Percentiles rank a stretch among this genome's conserved stretches.
Conservation (phyloP, 2,888 invertebrate genomes). For the Allophyes oxyacanthae region DNA sequence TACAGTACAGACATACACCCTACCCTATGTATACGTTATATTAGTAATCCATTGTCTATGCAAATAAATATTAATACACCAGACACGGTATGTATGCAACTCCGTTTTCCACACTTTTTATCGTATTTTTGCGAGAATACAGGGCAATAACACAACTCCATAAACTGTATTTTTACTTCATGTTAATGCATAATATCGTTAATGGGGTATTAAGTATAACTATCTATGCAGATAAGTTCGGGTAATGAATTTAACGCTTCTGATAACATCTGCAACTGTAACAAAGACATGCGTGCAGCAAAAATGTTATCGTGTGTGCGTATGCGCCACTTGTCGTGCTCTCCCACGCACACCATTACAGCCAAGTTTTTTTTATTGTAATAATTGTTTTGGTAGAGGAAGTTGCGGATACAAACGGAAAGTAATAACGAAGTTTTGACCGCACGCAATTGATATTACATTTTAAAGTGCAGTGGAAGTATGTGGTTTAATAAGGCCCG, state of each 20-base stretch:
- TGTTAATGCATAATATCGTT: constrained; percentile 54
- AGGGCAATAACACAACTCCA: constrained; percentile 48
- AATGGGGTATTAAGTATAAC: constrained; percentile 57
- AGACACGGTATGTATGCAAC: constrained; percentile 71
- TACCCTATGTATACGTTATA: constrained; percentile 44
- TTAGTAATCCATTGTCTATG: constrained; percentile 83
- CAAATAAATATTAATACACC: constrained; percentile 79
- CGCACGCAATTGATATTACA: constrained; percentile 70
- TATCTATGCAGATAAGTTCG: constrained; percentile 62
- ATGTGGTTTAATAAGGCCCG: constrained; percentile 54
- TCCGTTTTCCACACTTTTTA: constrained; percentile 71
- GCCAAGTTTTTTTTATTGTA: constrained; percentile 65
- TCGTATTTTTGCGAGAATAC: constrained; percentile 54
- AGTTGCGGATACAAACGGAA: constrained; percentile 80
- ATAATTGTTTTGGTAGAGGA: constrained; percentile 80
- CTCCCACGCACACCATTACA: constrained; percentile 73
- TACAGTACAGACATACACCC: constrained; percentile 44
- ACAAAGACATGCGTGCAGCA: constrained; percentile 73
- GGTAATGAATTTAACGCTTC: constrained; percentile 61
- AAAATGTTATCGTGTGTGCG: constrained; percentile 57
- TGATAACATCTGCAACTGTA: constrained; percentile 72
- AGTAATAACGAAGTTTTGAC: constrained; percentile 71
- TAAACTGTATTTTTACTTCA: constrained; percentile 54
- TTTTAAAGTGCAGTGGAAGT: constrained; percentile 45
- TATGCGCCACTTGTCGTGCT: constrained; percentile 61